Evolutionary conservation across 2,797 vertebrate species (phyloP), one percentile per base, ranked within the genome.

Genomic region (Balearica regulorum): DNA sequence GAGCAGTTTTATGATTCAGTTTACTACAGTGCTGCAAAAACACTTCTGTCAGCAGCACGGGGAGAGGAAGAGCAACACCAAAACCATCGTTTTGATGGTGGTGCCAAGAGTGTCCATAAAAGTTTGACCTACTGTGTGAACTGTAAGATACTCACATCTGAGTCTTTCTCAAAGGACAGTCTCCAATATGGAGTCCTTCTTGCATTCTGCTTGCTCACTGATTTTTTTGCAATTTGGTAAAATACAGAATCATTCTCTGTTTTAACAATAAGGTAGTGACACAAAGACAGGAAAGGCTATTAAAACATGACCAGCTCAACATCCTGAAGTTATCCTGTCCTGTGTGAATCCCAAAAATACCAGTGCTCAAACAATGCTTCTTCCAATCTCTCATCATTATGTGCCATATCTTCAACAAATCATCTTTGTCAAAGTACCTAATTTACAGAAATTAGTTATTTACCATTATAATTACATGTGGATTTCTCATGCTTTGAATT

Each of bases 221-320:
- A 6, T 49, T 58, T 66, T 82, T 62, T 70, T 53, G 44, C 35
- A 70, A 19, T 25, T 71, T 11, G 18, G 28, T 54, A 58, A 82
- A 90, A 95, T 39, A 84, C 35, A 92, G 46, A 71, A 57, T 90
- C 61, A 53, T 89, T 55, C 68, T 71, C 90, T 91, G 75, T 78
- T 96, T 87, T 65, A 94, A 95, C 72, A 92, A 93, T 94, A 87
- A 91, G 7, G 29, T 49, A 26, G 66, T 73, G 81, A 93, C 83
- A 96, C 94, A 97, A 97, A 96, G 89, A 55, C 96, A 95, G 96
- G 96, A 96, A 97, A 83, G 65, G 61, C 66, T 62, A 46, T 41
- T n/a, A 49, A 86, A 90, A 79, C 75, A 87, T 5, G 6, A 84
- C 43, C 39, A 84, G 75, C 61, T 85, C 87, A 80, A 81, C 93